A percentile compares a stretch with the other conserved stretches of the same genome.
These are phyloP conservation scores for Seriola aureovittata DNA, from an alignment of 2,113 vertebrate genomes.

Conservation along the genomic window DNA sequence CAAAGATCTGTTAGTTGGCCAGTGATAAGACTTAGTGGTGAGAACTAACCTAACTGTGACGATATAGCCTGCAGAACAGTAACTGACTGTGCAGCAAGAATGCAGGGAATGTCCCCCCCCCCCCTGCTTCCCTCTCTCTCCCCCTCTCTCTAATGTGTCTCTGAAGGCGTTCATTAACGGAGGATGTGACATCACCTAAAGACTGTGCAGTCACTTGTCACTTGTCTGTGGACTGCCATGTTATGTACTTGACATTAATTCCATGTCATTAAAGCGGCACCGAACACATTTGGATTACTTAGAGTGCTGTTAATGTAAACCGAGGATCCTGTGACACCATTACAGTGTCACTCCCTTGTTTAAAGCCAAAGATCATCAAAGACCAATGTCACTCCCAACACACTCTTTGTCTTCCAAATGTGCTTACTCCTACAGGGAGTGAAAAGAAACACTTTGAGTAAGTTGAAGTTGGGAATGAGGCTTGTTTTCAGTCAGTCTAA, in stretches of 20 bases:
- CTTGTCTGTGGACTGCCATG: constrained; percentile 36
- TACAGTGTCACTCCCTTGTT: constrained; percentile 21
- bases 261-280: constrained; percentile 36
- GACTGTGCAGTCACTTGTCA: background rate
- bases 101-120: constrained; percentile 35
- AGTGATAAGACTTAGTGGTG: constrained; percentile 13
- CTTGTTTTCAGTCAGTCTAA: background rate
- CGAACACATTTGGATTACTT: constrained; percentile 39
- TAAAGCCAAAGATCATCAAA: constrained; percentile 49
- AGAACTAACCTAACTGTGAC: constrained; percentile 22
- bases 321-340: constrained; percentile 37
- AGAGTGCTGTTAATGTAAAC: constrained; percentile 65
- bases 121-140: constrained; percentile 8
- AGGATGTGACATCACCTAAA: constrained; percentile 50
- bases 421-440: constrained; percentile 32
- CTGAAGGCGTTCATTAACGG: constrained; percentile 37
- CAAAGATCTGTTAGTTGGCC: constrained; percentile 13
- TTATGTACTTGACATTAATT: constrained; percentile 38
- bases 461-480: constrained; percentile 15
- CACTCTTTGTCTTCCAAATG: constrained; percentile 33
- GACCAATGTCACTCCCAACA: constrained; percentile 30
- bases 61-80: background rate
- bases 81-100: constrained; percentile 34
- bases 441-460: constrained; percentile 12
- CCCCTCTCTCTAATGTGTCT: background rate